phyloP scores from a whole-genome alignment of 2,888 invertebrate species.

The Aelia acuminata region DNA sequence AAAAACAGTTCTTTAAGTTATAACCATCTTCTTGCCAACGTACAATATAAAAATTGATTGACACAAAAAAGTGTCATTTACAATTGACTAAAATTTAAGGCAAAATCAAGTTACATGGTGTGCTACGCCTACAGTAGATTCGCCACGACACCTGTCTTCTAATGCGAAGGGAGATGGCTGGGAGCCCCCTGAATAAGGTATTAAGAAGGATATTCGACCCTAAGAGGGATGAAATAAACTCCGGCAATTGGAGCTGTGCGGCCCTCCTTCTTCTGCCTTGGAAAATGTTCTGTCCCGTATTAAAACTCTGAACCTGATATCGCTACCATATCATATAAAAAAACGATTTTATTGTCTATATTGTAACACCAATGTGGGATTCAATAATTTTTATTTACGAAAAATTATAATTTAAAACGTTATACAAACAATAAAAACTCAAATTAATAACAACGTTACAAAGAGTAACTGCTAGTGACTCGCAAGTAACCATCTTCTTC shows the following conservation, averaged over 20 bases:
- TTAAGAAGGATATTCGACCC: slow-evolving; percentile 41
- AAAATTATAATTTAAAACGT: too few relatives aligned
- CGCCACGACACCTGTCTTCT: not conserved
- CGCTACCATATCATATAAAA: not conserved
- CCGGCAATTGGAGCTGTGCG: not conserved
- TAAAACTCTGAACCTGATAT: not conserved
- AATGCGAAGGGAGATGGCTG: not conserved
- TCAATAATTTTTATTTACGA: too few relatives aligned
- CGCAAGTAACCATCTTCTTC: too few relatives aligned
- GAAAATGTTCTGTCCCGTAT: not conserved
- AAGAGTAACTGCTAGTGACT: too few relatives aligned
- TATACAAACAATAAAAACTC: too few relatives aligned
- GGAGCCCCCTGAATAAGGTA: slow-evolving; percentile 17
- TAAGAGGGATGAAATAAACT: slow-evolving; percentile 50
- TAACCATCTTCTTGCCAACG: too few relatives aligned
- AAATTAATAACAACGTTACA: too few relatives aligned
- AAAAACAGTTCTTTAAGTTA: too few relatives aligned
- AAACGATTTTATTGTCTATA: not conserved
- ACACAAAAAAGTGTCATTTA: too few relatives aligned
- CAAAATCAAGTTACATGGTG: not conserved
- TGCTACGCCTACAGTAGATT: not conserved
- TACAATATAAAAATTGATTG: too few relatives aligned
- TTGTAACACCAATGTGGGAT: too few relatives aligned
- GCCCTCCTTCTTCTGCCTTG: not conserved
- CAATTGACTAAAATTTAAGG: too few relatives aligned